phyloP scores from a whole-genome alignment of 1,140 invertebrate genomes.

The Rhynchophorus ferrugineus region DNA sequence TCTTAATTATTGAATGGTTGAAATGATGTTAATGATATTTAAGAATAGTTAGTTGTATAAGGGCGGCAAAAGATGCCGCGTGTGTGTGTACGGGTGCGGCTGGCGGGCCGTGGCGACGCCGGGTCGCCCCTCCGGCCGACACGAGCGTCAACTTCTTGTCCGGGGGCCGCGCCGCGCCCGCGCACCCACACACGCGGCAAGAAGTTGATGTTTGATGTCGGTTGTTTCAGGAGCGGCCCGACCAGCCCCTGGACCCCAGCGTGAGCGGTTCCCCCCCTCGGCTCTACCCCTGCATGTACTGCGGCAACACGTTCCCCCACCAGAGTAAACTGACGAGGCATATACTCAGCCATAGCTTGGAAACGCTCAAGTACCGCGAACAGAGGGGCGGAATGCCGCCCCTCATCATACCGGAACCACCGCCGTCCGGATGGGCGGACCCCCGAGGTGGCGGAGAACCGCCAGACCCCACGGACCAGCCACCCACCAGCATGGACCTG shows the following conservation, averaged over 20 bases:
- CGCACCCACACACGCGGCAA: slow-evolving; percentile 43
- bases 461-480: slow-evolving; percentile 46
- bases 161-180: slow-evolving; percentile 15
- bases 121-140: slow-evolving; percentile 47
- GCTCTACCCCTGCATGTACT: slow-evolving; percentile 76
- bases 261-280: slow-evolving; percentile 36
- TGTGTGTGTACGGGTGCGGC: slow-evolving; percentile 20
- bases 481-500: slow-evolving; percentile 41
- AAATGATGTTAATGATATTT: too few relatives aligned
- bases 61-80: too few relatives aligned
- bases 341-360: slow-evolving; percentile 77
- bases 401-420: slow-evolving; percentile 10
- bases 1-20: too few relatives aligned
- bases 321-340: slow-evolving; percentile 83
- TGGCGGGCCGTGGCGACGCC: slow-evolving; percentile 20
- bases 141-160: slow-evolving; percentile 92
- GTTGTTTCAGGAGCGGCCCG: slow-evolving; percentile 77
- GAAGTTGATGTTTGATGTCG: slow-evolving; percentile 79
- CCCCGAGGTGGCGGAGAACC: slow-evolving; percentile 40
- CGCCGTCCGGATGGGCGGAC: slow-evolving; percentile 16
- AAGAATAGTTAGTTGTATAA: too few relatives aligned
- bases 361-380: slow-evolving; percentile 76
- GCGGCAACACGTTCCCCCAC: slow-evolving; percentile 76
- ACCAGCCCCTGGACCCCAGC: slow-evolving; percentile 43
- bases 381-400: slow-evolving; percentile 47